A percentile compares a stretch with the other conserved stretches of the same genome.
Conservation (phyloP, 2,113 vertebrate species). For the Maccullochella peelii region DNA sequence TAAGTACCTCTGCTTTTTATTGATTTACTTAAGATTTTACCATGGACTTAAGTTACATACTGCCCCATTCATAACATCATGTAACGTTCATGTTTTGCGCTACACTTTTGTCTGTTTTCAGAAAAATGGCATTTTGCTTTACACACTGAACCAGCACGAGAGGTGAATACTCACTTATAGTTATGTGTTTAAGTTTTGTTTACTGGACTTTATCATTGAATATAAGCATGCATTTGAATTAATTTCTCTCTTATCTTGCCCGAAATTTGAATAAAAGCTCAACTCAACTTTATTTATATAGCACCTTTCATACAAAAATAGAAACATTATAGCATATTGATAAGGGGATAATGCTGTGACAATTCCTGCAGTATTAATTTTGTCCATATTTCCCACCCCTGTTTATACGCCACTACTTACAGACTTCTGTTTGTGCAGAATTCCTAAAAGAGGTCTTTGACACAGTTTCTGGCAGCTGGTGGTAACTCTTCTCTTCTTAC, state of each 20-base stretch:
- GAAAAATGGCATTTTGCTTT: slow-evolving; percentile 87
- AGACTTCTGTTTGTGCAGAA: slow-evolving; percentile 12
- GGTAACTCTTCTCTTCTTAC: neutral
- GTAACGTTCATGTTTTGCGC: neutral
- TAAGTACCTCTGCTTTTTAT: slow-evolving; percentile 83
- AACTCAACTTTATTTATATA: too few relatives aligned
- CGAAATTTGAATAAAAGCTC: too few relatives aligned
- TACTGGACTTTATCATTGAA: neutral
- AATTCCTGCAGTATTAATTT: neutral
- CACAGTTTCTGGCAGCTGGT: neutral
- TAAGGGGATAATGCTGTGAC: neutral
- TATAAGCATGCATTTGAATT: neutral
- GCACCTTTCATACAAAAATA: too few relatives aligned
- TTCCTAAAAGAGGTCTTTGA: neutral
- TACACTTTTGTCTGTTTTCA: slow-evolving; percentile 72
- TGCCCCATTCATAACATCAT: neutral
- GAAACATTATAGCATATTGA: neutral
- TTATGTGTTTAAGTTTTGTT: neutral
- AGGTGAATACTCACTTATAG: slow-evolving; percentile 83
- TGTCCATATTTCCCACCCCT: neutral
- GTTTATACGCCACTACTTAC: neutral
- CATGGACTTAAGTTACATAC: neutral
- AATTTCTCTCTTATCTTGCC: neutral
- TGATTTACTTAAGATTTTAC: neutral
- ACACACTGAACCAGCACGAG: slow-evolving; percentile 90